A percentile compares a stretch with the other conserved stretches of the same genome.
These are phyloP conservation scores for Quadroppia sp. DNA, from an alignment of 2,888 invertebrate genomes.

Conservation along the genomic window DNA sequence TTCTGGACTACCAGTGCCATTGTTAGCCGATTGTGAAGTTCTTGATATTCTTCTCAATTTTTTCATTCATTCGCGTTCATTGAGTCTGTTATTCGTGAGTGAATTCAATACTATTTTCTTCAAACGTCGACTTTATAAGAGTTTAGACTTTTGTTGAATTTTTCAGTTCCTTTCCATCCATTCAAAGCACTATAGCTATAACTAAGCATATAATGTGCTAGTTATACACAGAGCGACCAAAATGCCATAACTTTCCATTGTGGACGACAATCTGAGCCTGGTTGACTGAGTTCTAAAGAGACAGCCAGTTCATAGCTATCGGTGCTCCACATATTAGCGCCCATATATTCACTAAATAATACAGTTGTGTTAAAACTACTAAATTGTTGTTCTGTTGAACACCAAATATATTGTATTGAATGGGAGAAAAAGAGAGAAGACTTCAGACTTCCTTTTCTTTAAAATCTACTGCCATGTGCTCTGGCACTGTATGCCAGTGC, in stretches of 20 bases:
- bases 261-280: not conserved
- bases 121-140: not conserved
- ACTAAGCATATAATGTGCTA: not conserved
- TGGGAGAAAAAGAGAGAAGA: not conserved
- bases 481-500: not conserved
- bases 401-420: not conserved
- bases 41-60: not conserved
- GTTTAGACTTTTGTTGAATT: not conserved
- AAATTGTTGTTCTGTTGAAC: not conserved
- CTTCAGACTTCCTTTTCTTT: not conserved
- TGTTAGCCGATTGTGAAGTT: not conserved
- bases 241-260: not conserved
- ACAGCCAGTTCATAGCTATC: too few species aligned
- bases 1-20: not conserved
- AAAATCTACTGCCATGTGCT: not conserved
- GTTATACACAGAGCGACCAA: not conserved
- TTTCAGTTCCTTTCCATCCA: not conserved
- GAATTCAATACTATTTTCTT: not conserved
- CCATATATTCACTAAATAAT: not conserved
- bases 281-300: not conserved
- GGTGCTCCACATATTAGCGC: not conserved
- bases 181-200: not conserved
- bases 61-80: not conserved
- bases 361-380: not conserved
- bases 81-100: too few species aligned